Evolutionary conservation across 2,797 vertebrate genomes (phyloP).

Genomic region (Etheostoma perlongum): DNA sequence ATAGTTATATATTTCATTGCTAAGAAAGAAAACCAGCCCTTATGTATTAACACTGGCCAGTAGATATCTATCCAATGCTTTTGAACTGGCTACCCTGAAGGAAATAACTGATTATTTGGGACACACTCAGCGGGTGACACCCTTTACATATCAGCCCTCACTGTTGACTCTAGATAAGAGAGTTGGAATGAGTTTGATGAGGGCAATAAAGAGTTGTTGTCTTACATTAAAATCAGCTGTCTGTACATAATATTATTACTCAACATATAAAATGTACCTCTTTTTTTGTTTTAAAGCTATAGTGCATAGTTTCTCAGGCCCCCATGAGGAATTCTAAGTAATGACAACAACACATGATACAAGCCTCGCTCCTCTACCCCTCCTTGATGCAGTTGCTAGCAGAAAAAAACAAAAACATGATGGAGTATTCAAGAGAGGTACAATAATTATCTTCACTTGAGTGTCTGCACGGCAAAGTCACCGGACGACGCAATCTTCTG

Average conservation of each 20-base stretch:
- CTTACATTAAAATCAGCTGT: constrained; percentile 6
- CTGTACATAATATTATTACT: background rate
- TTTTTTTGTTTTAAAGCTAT: background rate
- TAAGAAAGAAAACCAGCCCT: background rate
- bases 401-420: too few species aligned
- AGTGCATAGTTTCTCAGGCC: too few species aligned
- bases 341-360: too few species aligned
- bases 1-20: background rate
- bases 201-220: constrained; percentile 41
- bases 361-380: too few species aligned
- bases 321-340: too few species aligned
- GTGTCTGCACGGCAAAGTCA: too few species aligned
- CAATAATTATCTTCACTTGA: too few species aligned
- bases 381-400: too few species aligned
- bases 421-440: too few species aligned
- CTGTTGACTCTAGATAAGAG: constrained; percentile 73
- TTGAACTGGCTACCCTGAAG: background rate
- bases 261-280: background rate
- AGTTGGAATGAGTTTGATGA: constrained; percentile 59
- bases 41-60: background rate
- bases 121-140: constrained; percentile 12
- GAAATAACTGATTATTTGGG: constrained; percentile 5
- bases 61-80: constrained; percentile 11
- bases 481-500: too few species aligned
- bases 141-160: constrained; percentile 34